Evolutionary conservation across 2,888 invertebrate genomes (phyloP).

Genomic region (Brenthis hecate): DNA sequence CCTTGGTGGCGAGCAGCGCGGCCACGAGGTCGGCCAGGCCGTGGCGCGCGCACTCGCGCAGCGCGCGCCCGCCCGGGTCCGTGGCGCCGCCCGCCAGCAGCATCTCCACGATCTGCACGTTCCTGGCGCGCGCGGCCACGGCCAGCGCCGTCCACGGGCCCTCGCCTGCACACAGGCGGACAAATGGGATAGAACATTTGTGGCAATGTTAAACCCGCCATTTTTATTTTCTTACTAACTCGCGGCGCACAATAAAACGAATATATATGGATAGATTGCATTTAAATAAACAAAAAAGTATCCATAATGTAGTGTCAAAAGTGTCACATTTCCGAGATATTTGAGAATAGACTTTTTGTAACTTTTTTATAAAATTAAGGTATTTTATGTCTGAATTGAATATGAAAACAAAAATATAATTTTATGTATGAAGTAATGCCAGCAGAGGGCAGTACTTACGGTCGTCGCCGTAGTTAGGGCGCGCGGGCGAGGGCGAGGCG

Average conservation of each 20-base stretch:
- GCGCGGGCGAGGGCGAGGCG: slow-evolving; percentile 48
- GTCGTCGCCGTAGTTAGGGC: slow-evolving; percentile 46
- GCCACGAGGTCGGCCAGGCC: slow-evolving; percentile 87
- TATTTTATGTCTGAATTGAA: too few relatives aligned
- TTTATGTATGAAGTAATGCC: not conserved
- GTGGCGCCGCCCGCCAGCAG: slow-evolving; percentile 91
- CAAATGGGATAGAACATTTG: too few relatives aligned
- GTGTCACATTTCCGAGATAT: too few relatives aligned
- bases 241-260: too few relatives aligned
- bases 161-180: slow-evolving; percentile 46
- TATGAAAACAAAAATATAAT: not conserved
- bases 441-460: slow-evolving; percentile 44
- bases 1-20: slow-evolving; percentile 91
- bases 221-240: too few relatives aligned
- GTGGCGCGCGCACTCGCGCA: slow-evolving; percentile 88
- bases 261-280: too few relatives aligned
- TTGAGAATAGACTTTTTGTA: not conserved
- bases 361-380: too few relatives aligned
- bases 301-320: not conserved
- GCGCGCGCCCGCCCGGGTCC: slow-evolving; percentile 93
- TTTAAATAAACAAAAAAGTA: too few relatives aligned
- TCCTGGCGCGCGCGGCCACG: slow-evolving; percentile 69
- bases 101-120: slow-evolving; percentile 87
- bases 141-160: slow-evolving; percentile 71
- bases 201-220: too few relatives aligned